phyloP scores from a whole-genome alignment of 2,888 invertebrate genomes.

The Drosophila rubida region DNA sequence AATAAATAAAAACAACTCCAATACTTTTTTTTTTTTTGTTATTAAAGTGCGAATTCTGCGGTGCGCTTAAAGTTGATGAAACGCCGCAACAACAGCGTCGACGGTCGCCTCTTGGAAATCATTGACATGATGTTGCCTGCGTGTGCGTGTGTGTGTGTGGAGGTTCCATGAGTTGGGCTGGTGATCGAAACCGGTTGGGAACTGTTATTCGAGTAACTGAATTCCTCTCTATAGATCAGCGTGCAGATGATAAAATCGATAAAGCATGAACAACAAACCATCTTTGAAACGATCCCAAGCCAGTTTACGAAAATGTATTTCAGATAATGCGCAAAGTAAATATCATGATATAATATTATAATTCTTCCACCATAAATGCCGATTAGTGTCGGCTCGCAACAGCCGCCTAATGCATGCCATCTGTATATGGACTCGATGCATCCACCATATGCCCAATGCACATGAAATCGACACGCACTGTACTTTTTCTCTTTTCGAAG shows the following conservation, averaged over 20 bases:
- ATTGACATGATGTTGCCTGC: slow-evolving; percentile 9
- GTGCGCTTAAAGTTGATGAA: slow-evolving; percentile 57
- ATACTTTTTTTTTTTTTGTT: slow-evolving; percentile 21
- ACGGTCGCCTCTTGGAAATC: slow-evolving; percentile 14
- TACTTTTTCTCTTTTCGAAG: background rate
- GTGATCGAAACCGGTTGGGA: slow-evolving; percentile 46
- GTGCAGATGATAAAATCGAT: slow-evolving; percentile 24
- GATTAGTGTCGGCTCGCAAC: slow-evolving; percentile 14
- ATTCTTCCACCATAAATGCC: slow-evolving; percentile 14
- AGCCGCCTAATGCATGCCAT: slow-evolving; percentile 10
- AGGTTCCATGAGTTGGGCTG: slow-evolving; percentile 22
- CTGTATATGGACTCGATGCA: background rate
- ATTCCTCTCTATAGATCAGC: slow-evolving; percentile 32
- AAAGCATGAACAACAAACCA: slow-evolving; percentile 43
- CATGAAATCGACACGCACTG: background rate
- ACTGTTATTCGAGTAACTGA: slow-evolving; percentile 20
- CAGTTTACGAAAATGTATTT: slow-evolving; percentile 27
- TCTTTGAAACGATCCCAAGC: slow-evolving; percentile 32
- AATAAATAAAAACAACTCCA: slow-evolving; percentile 63
- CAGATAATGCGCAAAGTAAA: slow-evolving; percentile 24
- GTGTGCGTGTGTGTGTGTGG: background rate
- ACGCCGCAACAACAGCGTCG: slow-evolving; percentile 33
- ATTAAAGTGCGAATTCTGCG: slow-evolving; percentile 80
- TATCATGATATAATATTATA: slow-evolving; percentile 32
- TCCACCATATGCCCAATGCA: background rate